A percentile compares a stretch with the other conserved stretches of the same genome.
Conservation (phyloP, 2,113 vertebrate species). For the Pachypanchax playfairii region DNA sequence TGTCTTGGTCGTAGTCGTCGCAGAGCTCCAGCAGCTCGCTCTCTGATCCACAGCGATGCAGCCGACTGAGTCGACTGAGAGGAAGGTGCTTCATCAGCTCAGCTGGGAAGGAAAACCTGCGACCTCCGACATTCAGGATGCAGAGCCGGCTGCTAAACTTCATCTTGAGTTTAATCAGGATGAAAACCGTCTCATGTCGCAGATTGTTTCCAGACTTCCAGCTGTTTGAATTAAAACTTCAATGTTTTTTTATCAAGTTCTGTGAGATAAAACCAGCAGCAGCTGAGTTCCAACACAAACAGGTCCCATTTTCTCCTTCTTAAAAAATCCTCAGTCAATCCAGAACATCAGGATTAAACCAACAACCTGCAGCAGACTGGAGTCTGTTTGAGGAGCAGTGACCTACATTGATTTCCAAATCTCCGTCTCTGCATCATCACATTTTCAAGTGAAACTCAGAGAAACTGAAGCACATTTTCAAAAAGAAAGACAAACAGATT, state of each 20-base stretch:
- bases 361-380: not conserved
- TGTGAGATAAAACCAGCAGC: not conserved
- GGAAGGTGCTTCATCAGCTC: constrained; percentile 93
- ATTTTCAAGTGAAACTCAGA: not conserved
- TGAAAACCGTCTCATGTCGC: not conserved
- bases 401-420: constrained; percentile 5
- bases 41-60: constrained; percentile 91
- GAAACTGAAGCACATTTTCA: not conserved
- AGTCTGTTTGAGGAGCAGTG: constrained; percentile 2
- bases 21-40: constrained; percentile 95
- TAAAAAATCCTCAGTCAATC: not conserved
- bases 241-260: not conserved
- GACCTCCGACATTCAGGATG: constrained; percentile 92
- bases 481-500: not conserved
- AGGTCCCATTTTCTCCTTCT: not conserved
- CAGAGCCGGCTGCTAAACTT: constrained; percentile 83
- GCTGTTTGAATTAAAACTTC: too few relatives aligned
- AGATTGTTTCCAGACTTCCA: not conserved
- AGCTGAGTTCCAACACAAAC: not conserved
- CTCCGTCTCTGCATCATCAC: not conserved
- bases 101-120: constrained; percentile 86
- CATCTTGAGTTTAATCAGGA: constrained; percentile 70
- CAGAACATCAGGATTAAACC: not conserved
- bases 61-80: constrained; percentile 88
- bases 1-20: constrained; percentile 94